Base-by-base conservation (phyloP, 2,888 invertebrate species). In the Cephus runcator region DNA sequence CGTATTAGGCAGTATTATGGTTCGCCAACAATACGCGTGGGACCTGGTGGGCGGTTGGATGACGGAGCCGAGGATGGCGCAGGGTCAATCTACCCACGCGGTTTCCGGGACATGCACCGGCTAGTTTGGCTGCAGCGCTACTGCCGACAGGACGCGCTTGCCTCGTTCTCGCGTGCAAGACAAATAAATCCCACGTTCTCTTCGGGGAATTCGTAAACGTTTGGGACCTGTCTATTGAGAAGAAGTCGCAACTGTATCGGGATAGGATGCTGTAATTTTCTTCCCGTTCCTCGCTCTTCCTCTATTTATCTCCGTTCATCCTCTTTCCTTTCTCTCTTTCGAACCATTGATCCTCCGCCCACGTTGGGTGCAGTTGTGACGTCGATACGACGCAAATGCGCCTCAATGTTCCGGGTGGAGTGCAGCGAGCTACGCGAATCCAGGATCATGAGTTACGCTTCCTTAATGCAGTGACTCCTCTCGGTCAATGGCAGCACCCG, bases 21-120 rank as follows among this genome's bases (percentile, higher is more conserved):
- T 40, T 71, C 12, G 35, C 36, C 31, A 34, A 69, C 11, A 31
- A 30, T 68, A 33, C 75, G 71, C 76, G 79, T 73, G 75, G 36
- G 56, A 15, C 31, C 35, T 34, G 75, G 77, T 56, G 71, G 36
- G 40, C 73, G 80, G 73, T 77, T 33, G 79, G 76, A 77, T 69
- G 77, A 69, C 69, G 76, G 34, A 36, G 73, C 12, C 69, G 12
- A 69, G 79, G 78, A 69, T 79, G 73, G 79, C 83, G 83, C 83
- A 86, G 85, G 84, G 84, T 85, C 81, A 83, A 84, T 84, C 88
- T 83, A 77, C 88, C 88, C 88, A 88, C 88, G 88, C 88, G 85
- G 85, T 84, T 76, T 85, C 86, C 87, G 84, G 84, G 85, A 83
- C 83, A 79, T 85, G 81, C 84, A 84, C 83, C 81, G 86, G 81